phyloP scores from a whole-genome alignment of 2,113 vertebrate species.

The Nibea coibor region DNA sequence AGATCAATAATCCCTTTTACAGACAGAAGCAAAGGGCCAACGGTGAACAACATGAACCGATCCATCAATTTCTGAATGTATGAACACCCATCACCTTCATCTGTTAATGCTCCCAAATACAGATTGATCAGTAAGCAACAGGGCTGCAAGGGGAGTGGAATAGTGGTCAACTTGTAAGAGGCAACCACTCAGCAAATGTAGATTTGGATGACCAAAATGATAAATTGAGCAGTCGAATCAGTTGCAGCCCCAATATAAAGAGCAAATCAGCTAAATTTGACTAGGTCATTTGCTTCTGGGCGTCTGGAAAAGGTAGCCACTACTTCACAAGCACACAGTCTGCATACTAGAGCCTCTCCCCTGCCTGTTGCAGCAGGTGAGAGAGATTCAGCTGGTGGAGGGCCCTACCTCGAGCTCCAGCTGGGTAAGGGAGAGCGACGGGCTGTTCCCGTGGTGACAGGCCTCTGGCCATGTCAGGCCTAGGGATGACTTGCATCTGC shows the following conservation, averaged over 20 bases:
- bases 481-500: constrained; percentile 97
- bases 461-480: constrained; percentile 90
- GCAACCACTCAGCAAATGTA: constrained; percentile 71
- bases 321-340: constrained; percentile 78
- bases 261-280: constrained; percentile 73
- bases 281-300: constrained; percentile 87
- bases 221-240: constrained; percentile 59
- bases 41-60: constrained; percentile 83
- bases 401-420: constrained; percentile 89
- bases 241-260: constrained; percentile 67
- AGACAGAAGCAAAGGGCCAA: constrained; percentile 87
- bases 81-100: constrained; percentile 68
- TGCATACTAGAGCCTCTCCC: constrained; percentile 55
- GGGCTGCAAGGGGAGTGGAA: constrained; percentile 69
- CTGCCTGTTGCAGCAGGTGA: constrained; percentile 46
- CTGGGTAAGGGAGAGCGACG: constrained; percentile 88
- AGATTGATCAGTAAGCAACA: constrained; percentile 65
- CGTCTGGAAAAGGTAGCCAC: constrained; percentile 88
- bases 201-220: constrained; percentile 54
- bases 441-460: constrained; percentile 94
- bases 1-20: constrained; percentile 98
- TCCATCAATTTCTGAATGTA: constrained; percentile 73
- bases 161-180: constrained; percentile 69
- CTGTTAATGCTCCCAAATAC: constrained; percentile 67
- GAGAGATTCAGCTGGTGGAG: constrained; percentile 49